A percentile compares a stretch with the other conserved stretches of the same genome.
phyloP scores from a whole-genome alignment of 2,113 vertebrate genomes.

The Papio anubis region DNA sequence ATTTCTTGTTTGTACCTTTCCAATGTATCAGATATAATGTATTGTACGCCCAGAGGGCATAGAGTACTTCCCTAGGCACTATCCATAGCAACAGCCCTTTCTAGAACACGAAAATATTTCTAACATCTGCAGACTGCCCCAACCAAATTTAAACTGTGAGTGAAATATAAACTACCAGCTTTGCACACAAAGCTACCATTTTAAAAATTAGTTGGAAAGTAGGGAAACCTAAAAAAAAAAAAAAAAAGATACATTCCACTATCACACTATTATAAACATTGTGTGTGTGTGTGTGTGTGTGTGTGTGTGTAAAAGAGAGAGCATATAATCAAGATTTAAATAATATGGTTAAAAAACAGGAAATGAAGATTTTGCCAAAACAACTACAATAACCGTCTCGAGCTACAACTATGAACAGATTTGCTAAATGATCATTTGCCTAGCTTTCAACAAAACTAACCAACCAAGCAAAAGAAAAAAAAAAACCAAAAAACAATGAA shows the following conservation, averaged over 20 bases:
- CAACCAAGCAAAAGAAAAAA: neutral
- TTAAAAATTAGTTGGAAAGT: slow-evolving; percentile 74
- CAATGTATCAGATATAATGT: slow-evolving; percentile 61
- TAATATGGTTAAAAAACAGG: slow-evolving; percentile 86
- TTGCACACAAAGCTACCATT: slow-evolving; percentile 84
- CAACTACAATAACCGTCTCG: slow-evolving; percentile 78
- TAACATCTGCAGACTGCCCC: slow-evolving; percentile 46
- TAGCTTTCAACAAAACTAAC: slow-evolving; percentile 79
- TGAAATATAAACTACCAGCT: slow-evolving; percentile 81
- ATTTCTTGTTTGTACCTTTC: slow-evolving; percentile 70
- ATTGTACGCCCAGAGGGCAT: neutral
- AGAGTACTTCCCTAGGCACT: neutral
- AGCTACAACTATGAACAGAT: slow-evolving; percentile 82
- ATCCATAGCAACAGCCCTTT: neutral
- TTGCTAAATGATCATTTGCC: slow-evolving; percentile 78
- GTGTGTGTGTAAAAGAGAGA: slow-evolving; percentile 76
- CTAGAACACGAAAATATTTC: slow-evolving; percentile 22
- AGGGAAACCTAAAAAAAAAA: slow-evolving; percentile 77
- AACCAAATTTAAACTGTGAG: slow-evolving; percentile 67
- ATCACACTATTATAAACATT: slow-evolving; percentile 83
- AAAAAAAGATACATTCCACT: slow-evolving; percentile 81
- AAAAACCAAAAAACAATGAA: too few species aligned
- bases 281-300: too few species aligned
- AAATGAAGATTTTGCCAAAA: slow-evolving; percentile 83
- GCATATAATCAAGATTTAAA: slow-evolving; percentile 89